Percentiles rank a stretch among this genome's conserved stretches.
Conservation (phyloP, 1,140 invertebrate species). For the Cotesia typhae region DNA sequence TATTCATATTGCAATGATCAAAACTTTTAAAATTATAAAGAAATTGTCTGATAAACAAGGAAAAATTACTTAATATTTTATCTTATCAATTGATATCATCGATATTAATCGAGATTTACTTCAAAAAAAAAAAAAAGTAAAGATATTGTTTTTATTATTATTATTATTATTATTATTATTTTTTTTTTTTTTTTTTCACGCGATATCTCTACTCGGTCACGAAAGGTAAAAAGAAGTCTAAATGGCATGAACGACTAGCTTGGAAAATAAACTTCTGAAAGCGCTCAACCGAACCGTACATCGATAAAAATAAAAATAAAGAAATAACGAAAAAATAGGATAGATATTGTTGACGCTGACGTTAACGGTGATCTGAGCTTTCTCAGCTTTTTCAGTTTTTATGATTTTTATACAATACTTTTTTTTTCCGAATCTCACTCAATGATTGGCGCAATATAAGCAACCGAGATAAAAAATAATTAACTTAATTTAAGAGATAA, state of each 20-base stretch:
- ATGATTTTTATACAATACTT: neutral
- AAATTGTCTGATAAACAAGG: too few species aligned
- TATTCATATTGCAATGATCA: too few species aligned
- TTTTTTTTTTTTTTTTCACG: neutral
- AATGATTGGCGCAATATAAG: neutral
- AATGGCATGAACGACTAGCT: slow-evolving; percentile 7
- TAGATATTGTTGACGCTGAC: neutral
- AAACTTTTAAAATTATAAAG: too few species aligned
- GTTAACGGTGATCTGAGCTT: neutral
- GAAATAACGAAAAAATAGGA: slow-evolving; percentile 1
- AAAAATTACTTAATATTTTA: too few species aligned
- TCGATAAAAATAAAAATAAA: slow-evolving; percentile 4
- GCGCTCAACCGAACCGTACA: slow-evolving; percentile 1
- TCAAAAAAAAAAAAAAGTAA: neutral
- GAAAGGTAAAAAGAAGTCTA: slow-evolving; percentile 7
- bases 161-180: too few species aligned
- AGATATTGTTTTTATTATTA: neutral
- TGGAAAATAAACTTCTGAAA: slow-evolving; percentile 20
- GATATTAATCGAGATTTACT: neutral
- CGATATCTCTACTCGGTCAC: slow-evolving; percentile 6
- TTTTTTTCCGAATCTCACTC: neutral
- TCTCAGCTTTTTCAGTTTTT: neutral
- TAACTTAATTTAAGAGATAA: neutral
- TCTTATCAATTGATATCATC: neutral
- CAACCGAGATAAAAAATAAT: too few species aligned